These are phyloP conservation scores for Meriones psammophilus DNA, from an alignment of 2,797 vertebrate genomes.

Conservation along the genomic window DNA sequence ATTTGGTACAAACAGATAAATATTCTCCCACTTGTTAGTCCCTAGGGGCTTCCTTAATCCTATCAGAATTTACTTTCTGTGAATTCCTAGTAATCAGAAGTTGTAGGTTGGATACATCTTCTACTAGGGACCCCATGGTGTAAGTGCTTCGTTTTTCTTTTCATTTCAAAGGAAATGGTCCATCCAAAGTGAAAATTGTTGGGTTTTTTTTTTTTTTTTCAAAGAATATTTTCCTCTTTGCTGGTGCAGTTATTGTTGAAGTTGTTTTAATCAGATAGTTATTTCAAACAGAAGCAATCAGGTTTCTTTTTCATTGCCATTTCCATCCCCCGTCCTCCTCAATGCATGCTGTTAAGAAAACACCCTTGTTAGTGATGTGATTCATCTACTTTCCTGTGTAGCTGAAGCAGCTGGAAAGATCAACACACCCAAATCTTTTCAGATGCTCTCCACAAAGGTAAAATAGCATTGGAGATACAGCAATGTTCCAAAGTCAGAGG, in stretches of 20 bases:
- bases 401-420: constrained; percentile 70
- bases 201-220: constrained; percentile 35
- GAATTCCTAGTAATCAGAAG: constrained; percentile 87
- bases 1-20: constrained; percentile 86
- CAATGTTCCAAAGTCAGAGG: background rate
- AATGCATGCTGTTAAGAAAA: constrained; percentile 80
- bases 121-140: constrained; percentile 84
- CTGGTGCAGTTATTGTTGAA: constrained; percentile 72
- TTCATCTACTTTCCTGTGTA: constrained; percentile 71
- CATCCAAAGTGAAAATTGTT: constrained; percentile 83
- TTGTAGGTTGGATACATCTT: constrained; percentile 86
- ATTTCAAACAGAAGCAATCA: constrained; percentile 83
- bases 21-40: constrained; percentile 86
- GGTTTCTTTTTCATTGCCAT: constrained; percentile 70
- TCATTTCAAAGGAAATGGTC: constrained; percentile 80
- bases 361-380: constrained; percentile 77
- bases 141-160: constrained; percentile 81
- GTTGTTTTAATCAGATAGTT: constrained; percentile 81
- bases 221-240: constrained; percentile 73
- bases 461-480: constrained; percentile 35
- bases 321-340: constrained; percentile 18
- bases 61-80: constrained; percentile 87
- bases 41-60: constrained; percentile 87
- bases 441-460: constrained; percentile 32
- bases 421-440: constrained; percentile 64